Conservation (phyloP, 2,797 vertebrate species). For the Xenentodon cancila region DNA sequence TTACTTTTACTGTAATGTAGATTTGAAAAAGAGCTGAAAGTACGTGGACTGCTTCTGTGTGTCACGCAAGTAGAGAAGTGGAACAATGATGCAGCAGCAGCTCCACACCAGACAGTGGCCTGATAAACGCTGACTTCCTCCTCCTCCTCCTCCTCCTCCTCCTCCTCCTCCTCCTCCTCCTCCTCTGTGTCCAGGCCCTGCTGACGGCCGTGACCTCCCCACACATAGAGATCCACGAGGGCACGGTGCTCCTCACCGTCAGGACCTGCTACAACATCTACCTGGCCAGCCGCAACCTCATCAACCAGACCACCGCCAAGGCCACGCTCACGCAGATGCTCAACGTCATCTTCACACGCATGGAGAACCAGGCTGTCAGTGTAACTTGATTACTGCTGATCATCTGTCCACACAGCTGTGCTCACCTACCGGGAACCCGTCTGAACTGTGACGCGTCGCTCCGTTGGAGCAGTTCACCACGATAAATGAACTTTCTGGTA, state of each 20-base stretch:
- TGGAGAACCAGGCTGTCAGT: conserved; percentile 97
- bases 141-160: conserved; percentile 4
- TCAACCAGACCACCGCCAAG: conserved; percentile 99
- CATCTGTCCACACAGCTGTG: not conserved
- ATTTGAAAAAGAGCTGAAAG: no score
- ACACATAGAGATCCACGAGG: conserved; percentile 96
- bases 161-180: no score
- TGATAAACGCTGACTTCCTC: conserved; percentile 25
- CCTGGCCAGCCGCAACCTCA: conserved; percentile 98
- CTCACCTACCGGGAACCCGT: not conserved
- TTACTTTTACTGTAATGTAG: no score
- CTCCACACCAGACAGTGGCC: conserved; percentile 27
- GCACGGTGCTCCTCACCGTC: conserved; percentile 95
- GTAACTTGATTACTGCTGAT: not conserved
- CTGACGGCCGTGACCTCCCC: conserved; percentile 96
- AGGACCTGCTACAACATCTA: conserved; percentile 99
- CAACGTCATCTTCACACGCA: conserved; percentile 96
- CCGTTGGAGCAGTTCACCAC: no score
- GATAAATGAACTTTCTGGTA: no score
- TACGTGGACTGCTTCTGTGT: not conserved
- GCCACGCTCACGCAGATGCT: conserved; percentile 98
- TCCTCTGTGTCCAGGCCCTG: conserved; percentile 94
- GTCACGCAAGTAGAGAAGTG: conserved; percentile 17
- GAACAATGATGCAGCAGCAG: conserved; percentile 51
- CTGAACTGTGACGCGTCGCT: no score